Base-by-base conservation (phyloP, 2,888 invertebrate species). In the Nymphalis c-album region DNA sequence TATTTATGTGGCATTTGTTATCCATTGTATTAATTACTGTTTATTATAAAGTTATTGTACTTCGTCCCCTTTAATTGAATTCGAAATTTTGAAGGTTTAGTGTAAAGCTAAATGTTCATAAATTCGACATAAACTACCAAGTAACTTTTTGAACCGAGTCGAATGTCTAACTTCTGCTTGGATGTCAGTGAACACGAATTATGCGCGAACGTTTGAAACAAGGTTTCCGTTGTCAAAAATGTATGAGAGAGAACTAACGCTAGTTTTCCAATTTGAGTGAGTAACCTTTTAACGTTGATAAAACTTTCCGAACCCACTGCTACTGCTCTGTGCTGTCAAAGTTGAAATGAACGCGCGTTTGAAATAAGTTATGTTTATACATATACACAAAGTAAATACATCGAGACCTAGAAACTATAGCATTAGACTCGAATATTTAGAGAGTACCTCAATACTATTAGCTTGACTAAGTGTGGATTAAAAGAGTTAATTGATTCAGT, bases 251-350 rank as follows among this genome's bases (percentile, higher is more conserved):
- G 57, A 48, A 55, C 63, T 59, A 31, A 35, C 61, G 47, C 61
- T 67, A 67, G 67, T 70, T 67, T 70, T 67, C 67, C 67, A 70
- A 70, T 70, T 64, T 62, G 58, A 61, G 55, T 51, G 67, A 67
- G 63, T 63, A 66, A 60, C 64, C 67, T 64, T 67, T 67, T 53
- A 67, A 53, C 64, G 18, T 53, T 66, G 70, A 60, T 64, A 64
- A 59, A 70, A 70, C 58, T 70, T 70, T 67, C 66, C 51, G 45
- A 58, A 40, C 61, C n/a, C 57, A 47, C 63, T 40, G 40, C 40
- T 64, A 59, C 58, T 64, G 35, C 45, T 57, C 45, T 48, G 18
- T 35, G 10, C 57, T 18, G 35, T 10, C 18, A 40, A 18, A 40
- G 40, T 40, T 57, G 13, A 40, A 57, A 57, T 57, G 40, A n/a